phyloP scores from a whole-genome alignment of 2,113 vertebrate genomes.

The Phyllostomus discolor region DNA sequence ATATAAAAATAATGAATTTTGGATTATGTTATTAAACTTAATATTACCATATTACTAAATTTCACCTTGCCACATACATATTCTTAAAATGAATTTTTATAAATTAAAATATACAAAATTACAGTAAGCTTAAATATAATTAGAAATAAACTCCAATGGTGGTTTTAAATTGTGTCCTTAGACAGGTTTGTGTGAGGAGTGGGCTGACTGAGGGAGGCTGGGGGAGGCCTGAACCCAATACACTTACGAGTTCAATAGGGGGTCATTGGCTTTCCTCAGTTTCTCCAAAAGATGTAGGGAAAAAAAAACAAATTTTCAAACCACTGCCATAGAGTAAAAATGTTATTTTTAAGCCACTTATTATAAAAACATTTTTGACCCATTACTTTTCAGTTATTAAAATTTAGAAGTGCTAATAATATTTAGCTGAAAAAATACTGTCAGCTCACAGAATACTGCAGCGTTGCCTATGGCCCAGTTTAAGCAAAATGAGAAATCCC shows the following conservation, averaged over 20 bases:
- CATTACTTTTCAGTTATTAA: not conserved
- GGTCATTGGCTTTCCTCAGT: not conserved
- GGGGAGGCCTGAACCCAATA: not conserved
- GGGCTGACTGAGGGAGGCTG: not conserved
- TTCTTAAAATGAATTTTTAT: not conserved
- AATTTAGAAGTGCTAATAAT: not conserved
- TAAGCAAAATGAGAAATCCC: not conserved
- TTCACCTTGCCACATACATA: not conserved
- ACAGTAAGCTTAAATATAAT: not conserved
- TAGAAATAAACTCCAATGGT: not conserved
- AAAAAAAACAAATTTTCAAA: not conserved
- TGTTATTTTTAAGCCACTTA: not conserved
- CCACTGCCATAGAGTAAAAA: not conserved
- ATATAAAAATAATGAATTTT: not conserved
- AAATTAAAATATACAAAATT: not conserved
- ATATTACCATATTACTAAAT: not conserved
- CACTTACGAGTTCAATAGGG: not conserved
- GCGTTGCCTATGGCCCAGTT: not conserved
- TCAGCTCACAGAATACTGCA: not conserved
- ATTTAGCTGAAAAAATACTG: not conserved
- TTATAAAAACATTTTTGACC: not conserved
- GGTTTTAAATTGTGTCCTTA: not conserved
- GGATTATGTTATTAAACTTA: not conserved
- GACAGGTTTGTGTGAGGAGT: not conserved
- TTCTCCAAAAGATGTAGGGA: not conserved